Percentiles rank a stretch among this genome's conserved stretches.
These are phyloP conservation scores for Amblyjoppa proteus DNA, from an alignment of 2,888 invertebrate genomes.

Conservation along the genomic window DNA sequence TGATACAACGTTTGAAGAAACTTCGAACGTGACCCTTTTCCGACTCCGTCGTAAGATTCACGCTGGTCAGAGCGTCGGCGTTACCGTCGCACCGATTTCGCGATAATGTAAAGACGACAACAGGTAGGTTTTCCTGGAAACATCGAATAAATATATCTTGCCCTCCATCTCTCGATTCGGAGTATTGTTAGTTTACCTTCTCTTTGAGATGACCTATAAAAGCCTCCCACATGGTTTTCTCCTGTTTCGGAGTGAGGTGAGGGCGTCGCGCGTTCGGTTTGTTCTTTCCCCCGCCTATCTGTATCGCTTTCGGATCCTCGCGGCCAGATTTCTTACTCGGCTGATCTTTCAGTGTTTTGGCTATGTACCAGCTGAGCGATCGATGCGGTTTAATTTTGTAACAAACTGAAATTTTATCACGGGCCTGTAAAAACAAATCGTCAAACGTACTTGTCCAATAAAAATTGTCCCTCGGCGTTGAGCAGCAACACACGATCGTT, in stretches of 20 bases:
- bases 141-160: slow-evolving; percentile 13
- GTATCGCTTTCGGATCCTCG: slow-evolving; percentile 37
- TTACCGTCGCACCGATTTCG: slow-evolving; percentile 92
- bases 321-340: slow-evolving; percentile 44
- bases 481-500: slow-evolving; percentile 93
- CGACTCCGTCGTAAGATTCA: slow-evolving; percentile 93
- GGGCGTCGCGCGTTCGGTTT: slow-evolving; percentile 57
- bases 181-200: slow-evolving; percentile 83
- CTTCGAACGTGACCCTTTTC: slow-evolving; percentile 94
- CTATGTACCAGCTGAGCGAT: slow-evolving; percentile 74
- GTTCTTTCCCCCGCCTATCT: slow-evolving; percentile 24
- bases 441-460: slow-evolving; percentile 86
- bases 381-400: slow-evolving; percentile 1
- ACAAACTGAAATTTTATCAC: background rate
- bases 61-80: slow-evolving; percentile 84
- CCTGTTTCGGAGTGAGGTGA: slow-evolving; percentile 88
- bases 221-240: slow-evolving; percentile 93
- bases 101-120: slow-evolving; percentile 97
- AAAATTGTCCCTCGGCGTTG: slow-evolving; percentile 91
- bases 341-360: slow-evolving; percentile 64
- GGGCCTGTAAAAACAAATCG: background rate
- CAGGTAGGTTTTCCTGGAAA: slow-evolving; percentile 91
- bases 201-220: slow-evolving; percentile 93
- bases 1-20: slow-evolving; percentile 95
- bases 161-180: slow-evolving; percentile 19